These are phyloP conservation scores for Pholis gunnellus DNA, from an alignment of 2,113 vertebrate genomes.

Conservation along the genomic window DNA sequence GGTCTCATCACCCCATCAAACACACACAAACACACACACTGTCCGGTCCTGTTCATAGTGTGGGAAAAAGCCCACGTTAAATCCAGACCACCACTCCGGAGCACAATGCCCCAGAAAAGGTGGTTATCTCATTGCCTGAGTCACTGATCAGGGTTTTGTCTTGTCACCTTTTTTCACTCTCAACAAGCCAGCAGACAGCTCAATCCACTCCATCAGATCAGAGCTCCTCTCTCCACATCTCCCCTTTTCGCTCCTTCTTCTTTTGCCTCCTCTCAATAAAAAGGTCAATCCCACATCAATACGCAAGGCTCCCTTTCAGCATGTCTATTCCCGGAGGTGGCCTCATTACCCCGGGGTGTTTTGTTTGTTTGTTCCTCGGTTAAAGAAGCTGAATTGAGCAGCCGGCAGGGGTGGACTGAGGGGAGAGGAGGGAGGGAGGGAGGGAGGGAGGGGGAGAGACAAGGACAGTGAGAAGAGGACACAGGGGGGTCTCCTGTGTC, in stretches of 20 bases:
- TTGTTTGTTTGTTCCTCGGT: conserved; percentile 82
- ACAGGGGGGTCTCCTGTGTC: conserved; percentile 24
- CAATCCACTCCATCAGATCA: conserved; percentile 82
- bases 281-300: conserved; percentile 80
- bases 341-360: conserved; percentile 80
- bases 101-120: conserved; percentile 65
- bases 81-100: conserved; percentile 41
- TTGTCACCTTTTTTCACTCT: conserved; percentile 73
- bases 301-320: conserved; percentile 72
- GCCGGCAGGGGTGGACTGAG: conserved; percentile 70
- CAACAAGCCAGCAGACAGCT: conserved; percentile 62
- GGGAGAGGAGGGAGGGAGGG: conserved; percentile 17
- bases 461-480: conserved; percentile 19
- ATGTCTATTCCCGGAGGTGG: conserved; percentile 73
- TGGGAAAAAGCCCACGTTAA: conserved; percentile 75
- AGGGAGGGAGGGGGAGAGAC: neutral
- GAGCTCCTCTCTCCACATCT: conserved; percentile 65
- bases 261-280: conserved; percentile 62
- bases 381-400: conserved; percentile 80
- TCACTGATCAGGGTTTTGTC: conserved; percentile 79
- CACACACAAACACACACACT: conserved; percentile 5
- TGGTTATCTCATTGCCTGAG: conserved; percentile 73
- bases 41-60: conserved; percentile 68
- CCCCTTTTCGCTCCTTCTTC: conserved; percentile 53
- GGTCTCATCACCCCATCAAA: conserved; percentile 27